These are phyloP conservation scores for Athalia rosae DNA, from an alignment of 2,888 invertebrate species.

Conservation along the genomic window DNA sequence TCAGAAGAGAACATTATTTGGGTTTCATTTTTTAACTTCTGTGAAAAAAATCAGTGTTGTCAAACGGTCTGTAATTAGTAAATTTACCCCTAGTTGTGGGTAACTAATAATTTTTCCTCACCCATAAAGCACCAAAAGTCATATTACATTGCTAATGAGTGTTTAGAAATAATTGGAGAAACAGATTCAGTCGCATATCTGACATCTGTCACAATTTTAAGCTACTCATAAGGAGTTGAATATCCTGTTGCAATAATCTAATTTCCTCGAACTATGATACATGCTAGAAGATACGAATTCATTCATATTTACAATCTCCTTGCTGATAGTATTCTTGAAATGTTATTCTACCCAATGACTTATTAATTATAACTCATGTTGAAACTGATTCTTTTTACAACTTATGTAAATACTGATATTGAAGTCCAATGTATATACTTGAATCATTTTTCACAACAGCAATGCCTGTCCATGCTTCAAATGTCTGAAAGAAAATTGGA, in stretches of 20 bases:
- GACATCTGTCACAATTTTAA: background rate
- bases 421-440: background rate
- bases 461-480: too few relatives aligned
- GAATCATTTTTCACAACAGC: background rate
- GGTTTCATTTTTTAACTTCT: too few relatives aligned
- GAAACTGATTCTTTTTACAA: constrained; percentile 7
- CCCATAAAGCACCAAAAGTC: too few relatives aligned
- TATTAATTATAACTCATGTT: background rate
- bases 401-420: constrained; percentile 26
- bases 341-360: constrained; percentile 10
- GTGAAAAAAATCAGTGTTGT: too few relatives aligned
- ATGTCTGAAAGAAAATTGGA: too few relatives aligned
- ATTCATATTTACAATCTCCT: constrained; percentile 9
- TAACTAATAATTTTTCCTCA: too few relatives aligned
- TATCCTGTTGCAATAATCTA: background rate
- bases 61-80: too few relatives aligned
- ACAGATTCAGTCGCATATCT: background rate
- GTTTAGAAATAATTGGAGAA: too few relatives aligned
- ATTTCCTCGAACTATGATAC: background rate
- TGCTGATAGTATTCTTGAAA: constrained; percentile 3
- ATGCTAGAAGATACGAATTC: background rate
- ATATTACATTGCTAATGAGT: too few relatives aligned
- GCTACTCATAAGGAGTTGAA: constrained; percentile 1
- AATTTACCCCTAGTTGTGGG: too few relatives aligned
- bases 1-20: too few relatives aligned